Evolutionary conservation across 2,113 vertebrate genomes (phyloP), one percentile per base, ranked within the genome.

Genomic region (Salvelinus sp.): DNA sequence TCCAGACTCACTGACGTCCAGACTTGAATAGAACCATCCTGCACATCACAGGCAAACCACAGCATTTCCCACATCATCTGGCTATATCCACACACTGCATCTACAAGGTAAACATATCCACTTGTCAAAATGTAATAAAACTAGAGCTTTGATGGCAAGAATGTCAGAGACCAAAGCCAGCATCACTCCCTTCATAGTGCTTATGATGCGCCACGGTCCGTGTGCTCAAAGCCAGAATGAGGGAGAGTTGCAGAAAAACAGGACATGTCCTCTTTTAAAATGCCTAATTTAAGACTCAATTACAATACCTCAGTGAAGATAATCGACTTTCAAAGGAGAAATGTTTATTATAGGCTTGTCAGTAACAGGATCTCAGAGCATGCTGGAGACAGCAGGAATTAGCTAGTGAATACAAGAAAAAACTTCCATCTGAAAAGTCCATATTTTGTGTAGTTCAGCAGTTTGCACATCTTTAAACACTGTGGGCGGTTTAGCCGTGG

Each of bases 211-310:
- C 20, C 18, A 62, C 20, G 7, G 25, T 67, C 66, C 7, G 1
- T 6, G 28, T 75, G 66, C 44, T 27, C 47, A 48, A 72, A 20
- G 75, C 23, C 57, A 76, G 81, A 83, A 83, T 64, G 76, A 72
- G 76, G 77, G 72, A 78, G 48, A 69, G 65, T 54, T 72, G 64
- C 74, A 62, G 72, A 66, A 79, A 82, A 87, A 75, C 76, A 82
- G 82, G 82, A 84, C 85, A 76, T 75, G 80, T 81, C 82, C 82
- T 80, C 85, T 78, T 84, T 44, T 86, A 72, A 68, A 60, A 71
- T 74, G 48, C 47, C 69, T 76, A 68, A 76, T 76, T 72, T 72
- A 68, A 50, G 50, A 80, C 64, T 67, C 78, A 80, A 80, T 80
- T 76, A 80, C 69, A 66, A 60, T 65, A 62, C 63, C 14, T 60